Base-by-base conservation (phyloP, 92 coral and sea anemone genomes). In the Palythoa grandiflora region DNA sequence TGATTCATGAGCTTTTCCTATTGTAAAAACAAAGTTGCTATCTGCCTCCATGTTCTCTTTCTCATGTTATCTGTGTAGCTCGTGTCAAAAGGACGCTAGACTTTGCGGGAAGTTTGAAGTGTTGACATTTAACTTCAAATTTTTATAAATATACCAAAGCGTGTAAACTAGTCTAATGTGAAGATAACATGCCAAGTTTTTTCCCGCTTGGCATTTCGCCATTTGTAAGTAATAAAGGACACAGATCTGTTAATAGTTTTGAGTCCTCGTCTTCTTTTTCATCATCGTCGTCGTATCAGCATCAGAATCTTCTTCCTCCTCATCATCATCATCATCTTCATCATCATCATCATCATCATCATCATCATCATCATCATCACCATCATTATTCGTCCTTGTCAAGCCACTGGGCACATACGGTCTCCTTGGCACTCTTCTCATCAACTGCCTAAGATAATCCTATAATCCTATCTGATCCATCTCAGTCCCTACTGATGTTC, bases 151-250 rank as follows among this genome's bases (percentile, higher is more conserved):
- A 73, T 15, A 37, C n/a, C 51, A 73, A 44, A 73, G 16, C 38
- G 80, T 51, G 37, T 76, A 11, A 63, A 51, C 80, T 51, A 21
- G 37, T 51, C 38, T 52, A 51, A 76, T 21, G 38, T 76, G 80
- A 12, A 76, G 80, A 53, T 51, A 77, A 77, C 60, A 4, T 11
- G 81, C 66, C 66, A 21, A 52, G 81, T 36, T 52, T 77, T 77
- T 77, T 70, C 47, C 66, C 36, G 52, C 81, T 28, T 52, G 66
- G 19, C n/a, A 52, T 20, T 51, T 14, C 39, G 81, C 20, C 81
- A 28, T 77, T 77, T 77, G 81, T 77, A 75, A 75, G 79, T 50
- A 77, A 77, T 77, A 77, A 77, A 77, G 65, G 81, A 77, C 19
- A 51, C 40, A 70, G 47, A 52, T 77, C 63, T 48, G 81, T 53